phyloP scores from a whole-genome alignment of 2,113 vertebrate genomes.

The Capra hircus region DNA sequence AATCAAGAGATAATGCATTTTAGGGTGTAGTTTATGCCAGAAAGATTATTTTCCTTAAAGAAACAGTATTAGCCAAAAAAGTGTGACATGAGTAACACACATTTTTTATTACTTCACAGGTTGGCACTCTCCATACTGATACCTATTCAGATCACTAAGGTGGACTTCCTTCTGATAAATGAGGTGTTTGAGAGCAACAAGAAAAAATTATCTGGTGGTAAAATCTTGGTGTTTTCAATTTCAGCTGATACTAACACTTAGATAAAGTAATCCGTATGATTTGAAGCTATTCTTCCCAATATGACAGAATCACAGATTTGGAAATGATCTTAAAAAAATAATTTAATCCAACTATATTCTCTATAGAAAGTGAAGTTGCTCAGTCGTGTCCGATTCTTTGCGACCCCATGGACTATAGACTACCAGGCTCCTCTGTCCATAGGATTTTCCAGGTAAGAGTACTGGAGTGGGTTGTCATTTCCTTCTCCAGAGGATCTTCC shows the following conservation, averaged over 20 bases:
- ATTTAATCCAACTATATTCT: neutral
- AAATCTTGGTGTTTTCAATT: neutral
- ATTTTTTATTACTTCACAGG: neutral
- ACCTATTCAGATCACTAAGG: neutral
- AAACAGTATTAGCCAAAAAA: neutral
- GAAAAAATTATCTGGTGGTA: neutral
- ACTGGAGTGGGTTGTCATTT: neutral
- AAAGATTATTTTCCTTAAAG: neutral
- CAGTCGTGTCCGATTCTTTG: fast-evolving
- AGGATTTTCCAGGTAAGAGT: neutral
- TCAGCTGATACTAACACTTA: neutral
- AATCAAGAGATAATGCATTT: neutral
- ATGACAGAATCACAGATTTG: neutral
- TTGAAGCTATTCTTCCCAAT: neutral
- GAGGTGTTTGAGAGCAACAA: neutral
- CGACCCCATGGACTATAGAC: neutral
- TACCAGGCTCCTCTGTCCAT: neutral
- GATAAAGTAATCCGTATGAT: neutral
- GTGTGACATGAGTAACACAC: neutral
- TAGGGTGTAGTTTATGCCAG: neutral
- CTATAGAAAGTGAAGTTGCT: neutral
- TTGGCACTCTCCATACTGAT: neutral
- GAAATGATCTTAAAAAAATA: neutral
- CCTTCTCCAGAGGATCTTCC: neutral
- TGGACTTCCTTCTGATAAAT: neutral